These are phyloP conservation scores for Formica selysi DNA, from an alignment of 1,140 invertebrate species.

Conservation along the genomic window DNA sequence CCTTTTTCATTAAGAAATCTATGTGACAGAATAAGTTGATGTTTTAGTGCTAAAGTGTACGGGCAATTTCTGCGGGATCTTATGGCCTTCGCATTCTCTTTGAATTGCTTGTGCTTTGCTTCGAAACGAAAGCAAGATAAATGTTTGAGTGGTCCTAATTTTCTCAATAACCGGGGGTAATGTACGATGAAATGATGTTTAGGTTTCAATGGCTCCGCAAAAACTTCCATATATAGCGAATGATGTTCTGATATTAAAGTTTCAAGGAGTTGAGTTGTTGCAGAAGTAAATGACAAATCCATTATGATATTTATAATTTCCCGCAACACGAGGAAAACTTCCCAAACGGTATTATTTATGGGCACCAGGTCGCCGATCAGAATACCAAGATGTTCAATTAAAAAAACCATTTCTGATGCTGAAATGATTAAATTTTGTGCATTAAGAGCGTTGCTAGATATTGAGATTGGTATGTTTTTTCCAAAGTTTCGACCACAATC, in stretches of 20 bases:
- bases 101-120: not conserved
- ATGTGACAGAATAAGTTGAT: too few relatives aligned
- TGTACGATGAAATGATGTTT: slow-evolving; percentile 29
- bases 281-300: not conserved
- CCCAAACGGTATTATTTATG: slow-evolving; percentile 3
- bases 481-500: not conserved
- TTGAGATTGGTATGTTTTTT: not conserved
- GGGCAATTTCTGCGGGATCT: too few relatives aligned
- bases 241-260: slow-evolving; percentile 7
- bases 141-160: slow-evolving; percentile 7
- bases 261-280: slow-evolving; percentile 9
- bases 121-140: slow-evolving; percentile 14
- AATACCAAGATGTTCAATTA: slow-evolving; percentile 7
- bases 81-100: too few relatives aligned
- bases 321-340: not conserved
- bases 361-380: slow-evolving; percentile 6
- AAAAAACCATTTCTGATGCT: slow-evolving; percentile 3
- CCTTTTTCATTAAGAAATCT: too few relatives aligned
- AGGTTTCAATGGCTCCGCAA: not conserved
- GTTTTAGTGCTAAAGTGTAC: too few relatives aligned
- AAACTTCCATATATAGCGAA: slow-evolving; percentile 12
- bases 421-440: slow-evolving; percentile 14
- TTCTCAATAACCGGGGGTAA: not conserved
- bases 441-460: slow-evolving; percentile 1
- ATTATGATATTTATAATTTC: slow-evolving; percentile 22